Evolutionary conservation across 2,888 invertebrate genomes (phyloP).

Genomic region (Acanthosepion lycidas): DNA sequence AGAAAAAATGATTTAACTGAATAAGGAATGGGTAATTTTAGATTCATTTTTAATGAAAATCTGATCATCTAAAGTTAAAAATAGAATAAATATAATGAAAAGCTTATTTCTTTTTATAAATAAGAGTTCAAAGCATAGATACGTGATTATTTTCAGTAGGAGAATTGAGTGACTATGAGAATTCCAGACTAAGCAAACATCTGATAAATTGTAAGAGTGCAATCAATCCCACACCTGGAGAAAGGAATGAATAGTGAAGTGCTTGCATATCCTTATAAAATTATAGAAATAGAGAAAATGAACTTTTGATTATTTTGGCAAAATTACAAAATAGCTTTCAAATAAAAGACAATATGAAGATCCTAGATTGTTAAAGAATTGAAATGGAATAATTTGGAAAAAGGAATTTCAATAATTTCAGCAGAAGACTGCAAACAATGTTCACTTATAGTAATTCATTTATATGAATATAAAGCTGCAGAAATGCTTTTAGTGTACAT

Average conservation of each 20-base stretch:
- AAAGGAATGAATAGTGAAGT: background rate
- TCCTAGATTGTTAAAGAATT: constrained; percentile 2
- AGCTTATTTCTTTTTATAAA: background rate
- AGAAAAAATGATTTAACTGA: no score
- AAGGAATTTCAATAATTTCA: constrained; percentile 33
- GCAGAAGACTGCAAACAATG: constrained; percentile 20
- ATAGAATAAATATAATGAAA: background rate
- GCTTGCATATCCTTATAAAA: background rate
- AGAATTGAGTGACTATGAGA: background rate
- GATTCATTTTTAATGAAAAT: no score
- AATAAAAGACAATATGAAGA: background rate
- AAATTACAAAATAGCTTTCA: constrained; percentile 17
- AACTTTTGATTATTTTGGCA: background rate
- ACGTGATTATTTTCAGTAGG: background rate
- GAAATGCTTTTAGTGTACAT: constrained; percentile 33
- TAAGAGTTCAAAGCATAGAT: background rate
- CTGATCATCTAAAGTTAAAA: background rate
- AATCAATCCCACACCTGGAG: background rate
- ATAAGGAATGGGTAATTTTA: no score
- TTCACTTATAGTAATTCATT: constrained; percentile 33
- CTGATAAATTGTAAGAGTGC: background rate
- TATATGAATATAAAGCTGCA: constrained; percentile 33
- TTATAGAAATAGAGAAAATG: background rate
- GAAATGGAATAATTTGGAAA: constrained; percentile 33
- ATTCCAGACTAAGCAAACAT: background rate